Evolutionary conservation across 2,797 vertebrate species (phyloP).

Genomic region (Mergus octosetaceus): DNA sequence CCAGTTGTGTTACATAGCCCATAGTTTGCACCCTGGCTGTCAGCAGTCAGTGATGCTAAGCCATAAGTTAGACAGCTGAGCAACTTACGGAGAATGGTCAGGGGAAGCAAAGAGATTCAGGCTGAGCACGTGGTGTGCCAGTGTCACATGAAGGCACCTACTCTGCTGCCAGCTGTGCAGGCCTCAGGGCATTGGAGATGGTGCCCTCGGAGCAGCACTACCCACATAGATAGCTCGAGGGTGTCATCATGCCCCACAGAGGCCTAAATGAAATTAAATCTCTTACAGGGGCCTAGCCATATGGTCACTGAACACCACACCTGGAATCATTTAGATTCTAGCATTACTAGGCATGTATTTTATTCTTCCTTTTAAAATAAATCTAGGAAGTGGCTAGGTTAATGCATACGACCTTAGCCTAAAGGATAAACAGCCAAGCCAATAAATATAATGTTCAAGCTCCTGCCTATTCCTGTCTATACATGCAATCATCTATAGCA

Average conservation of each 20-base stretch:
- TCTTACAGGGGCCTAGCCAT: neutral
- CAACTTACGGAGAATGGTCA: neutral
- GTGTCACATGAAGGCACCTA: neutral
- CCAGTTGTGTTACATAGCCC: neutral
- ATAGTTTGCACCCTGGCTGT: neutral
- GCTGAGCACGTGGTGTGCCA: neutral
- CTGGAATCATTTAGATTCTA: conserved; percentile 52
- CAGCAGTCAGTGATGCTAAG: neutral
- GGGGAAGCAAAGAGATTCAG: neutral
- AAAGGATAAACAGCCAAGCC: conserved; percentile 51
- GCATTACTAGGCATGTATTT: neutral
- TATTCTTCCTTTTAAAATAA: conserved; percentile 59
- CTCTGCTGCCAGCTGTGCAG: neutral
- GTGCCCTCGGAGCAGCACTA: neutral
- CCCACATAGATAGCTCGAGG: neutral
- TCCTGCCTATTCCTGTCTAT: conserved; percentile 29
- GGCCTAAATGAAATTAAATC: neutral
- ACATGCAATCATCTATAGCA: conserved; percentile 10
- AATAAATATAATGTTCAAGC: conserved; percentile 23
- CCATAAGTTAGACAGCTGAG: neutral
- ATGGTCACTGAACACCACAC: neutral
- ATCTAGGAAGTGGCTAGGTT: conserved; percentile 43
- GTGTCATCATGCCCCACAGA: neutral
- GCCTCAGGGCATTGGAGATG: neutral
- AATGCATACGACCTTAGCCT: conserved; percentile 38